Percentiles rank a stretch among this genome's conserved stretches.
These are phyloP conservation scores for Stenotaenia linearis DNA, from an alignment of 2,888 invertebrate genomes.

Conservation along the genomic window DNA sequence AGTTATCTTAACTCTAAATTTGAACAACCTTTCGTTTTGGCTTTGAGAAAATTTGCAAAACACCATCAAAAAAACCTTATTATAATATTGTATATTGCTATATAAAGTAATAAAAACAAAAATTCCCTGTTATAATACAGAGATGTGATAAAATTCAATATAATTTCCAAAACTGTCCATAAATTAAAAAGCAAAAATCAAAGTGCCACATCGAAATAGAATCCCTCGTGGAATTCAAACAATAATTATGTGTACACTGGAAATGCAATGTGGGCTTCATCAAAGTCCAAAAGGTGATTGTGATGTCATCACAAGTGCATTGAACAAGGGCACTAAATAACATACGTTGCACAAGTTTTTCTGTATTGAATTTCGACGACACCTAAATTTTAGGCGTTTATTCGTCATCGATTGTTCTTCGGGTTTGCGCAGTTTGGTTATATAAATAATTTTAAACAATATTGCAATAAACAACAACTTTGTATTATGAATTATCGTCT, in stretches of 20 bases:
- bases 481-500: conserved; percentile 31
- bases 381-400: conserved; percentile 14
- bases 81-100: not conserved
- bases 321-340: not conserved
- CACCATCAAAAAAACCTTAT: not conserved
- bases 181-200: not conserved
- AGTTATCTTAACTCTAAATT: not conserved
- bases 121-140: not conserved
- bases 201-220: not conserved
- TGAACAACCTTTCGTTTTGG: not conserved
- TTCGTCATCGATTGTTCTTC: not conserved
- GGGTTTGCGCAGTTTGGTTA: not conserved
- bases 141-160: not conserved
- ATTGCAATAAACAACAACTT: not conserved
- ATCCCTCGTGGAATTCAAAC: not conserved
- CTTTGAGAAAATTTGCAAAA: not conserved
- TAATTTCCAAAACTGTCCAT: not conserved
- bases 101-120: not conserved
- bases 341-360: not conserved
- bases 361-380: not conserved
- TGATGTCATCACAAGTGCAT: conserved; percentile 13
- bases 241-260: not conserved
- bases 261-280: not conserved
- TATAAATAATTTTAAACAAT: not conserved
- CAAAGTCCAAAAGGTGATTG: not conserved